Conservation (phyloP, 2,888 invertebrate genomes). For the Reticulitermes lucifugus region DNA sequence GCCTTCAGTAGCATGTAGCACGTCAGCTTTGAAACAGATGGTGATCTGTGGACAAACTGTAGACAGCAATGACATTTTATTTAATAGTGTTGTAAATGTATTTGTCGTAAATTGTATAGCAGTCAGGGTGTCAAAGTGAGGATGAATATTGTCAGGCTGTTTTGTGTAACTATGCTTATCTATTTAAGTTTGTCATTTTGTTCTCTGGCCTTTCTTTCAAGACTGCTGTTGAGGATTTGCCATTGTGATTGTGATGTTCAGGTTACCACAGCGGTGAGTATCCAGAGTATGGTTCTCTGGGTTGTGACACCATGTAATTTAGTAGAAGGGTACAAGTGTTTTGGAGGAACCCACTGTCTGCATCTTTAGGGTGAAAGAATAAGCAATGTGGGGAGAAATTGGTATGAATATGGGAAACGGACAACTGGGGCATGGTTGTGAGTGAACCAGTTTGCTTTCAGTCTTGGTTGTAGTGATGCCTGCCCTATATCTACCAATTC, state of each 20-base stretch:
- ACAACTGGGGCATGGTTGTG: too few species aligned
- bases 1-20: slow-evolving; percentile 7
- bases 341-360: too few species aligned
- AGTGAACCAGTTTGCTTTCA: too few species aligned
- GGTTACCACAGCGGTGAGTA: too few species aligned
- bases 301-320: too few species aligned
- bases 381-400: too few species aligned
- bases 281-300: too few species aligned
- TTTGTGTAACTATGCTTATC: neutral
- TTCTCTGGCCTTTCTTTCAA: neutral
- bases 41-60: neutral
- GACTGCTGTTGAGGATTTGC: neutral
- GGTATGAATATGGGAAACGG: too few species aligned
- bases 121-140: neutral
- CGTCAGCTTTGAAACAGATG: neutral
- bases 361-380: too few species aligned
- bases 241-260: neutral
- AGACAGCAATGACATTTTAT: neutral
- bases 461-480: too few species aligned
- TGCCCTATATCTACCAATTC: too few species aligned
- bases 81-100: neutral
- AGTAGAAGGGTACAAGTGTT: too few species aligned
- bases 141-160: neutral
- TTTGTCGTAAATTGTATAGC: neutral
- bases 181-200: neutral